These are phyloP conservation scores for Varecia variegata DNA, from an alignment of 2,797 vertebrate species.

Conservation along the genomic window DNA sequence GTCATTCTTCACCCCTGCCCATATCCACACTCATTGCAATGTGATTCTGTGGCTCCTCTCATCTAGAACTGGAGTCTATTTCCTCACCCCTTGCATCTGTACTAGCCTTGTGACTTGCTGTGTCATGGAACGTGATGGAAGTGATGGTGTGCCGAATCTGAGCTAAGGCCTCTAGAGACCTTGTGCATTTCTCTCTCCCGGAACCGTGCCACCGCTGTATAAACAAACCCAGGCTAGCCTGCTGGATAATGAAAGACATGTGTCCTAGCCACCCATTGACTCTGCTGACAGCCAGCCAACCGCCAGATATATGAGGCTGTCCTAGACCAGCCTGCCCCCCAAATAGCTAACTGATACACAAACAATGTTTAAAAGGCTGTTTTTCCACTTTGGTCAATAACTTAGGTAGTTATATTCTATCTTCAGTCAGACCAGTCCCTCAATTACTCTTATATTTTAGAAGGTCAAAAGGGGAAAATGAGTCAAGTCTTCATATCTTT, in stretches of 20 bases:
- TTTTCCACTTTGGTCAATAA: neutral
- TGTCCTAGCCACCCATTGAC: neutral
- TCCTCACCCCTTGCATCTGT: neutral
- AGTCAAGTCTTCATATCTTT: conserved; percentile 26
- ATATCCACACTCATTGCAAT: neutral
- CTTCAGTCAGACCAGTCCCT: neutral
- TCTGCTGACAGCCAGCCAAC: conserved; percentile 30
- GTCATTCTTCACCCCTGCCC: neutral
- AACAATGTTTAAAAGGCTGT: neutral
- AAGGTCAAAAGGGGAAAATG: neutral
- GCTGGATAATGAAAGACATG: conserved; percentile 37
- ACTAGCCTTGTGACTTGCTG: neutral
- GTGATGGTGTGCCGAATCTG: neutral
- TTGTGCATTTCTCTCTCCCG: conserved; percentile 1
- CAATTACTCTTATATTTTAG: neutral
- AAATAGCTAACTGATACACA: neutral
- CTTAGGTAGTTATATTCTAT: neutral
- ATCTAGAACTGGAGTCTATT: neutral
- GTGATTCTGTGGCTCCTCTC: neutral
- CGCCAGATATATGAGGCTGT: neutral
- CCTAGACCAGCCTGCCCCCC: neutral
- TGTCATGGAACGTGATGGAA: neutral
- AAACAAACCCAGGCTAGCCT: conserved; percentile 22
- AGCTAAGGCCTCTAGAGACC: neutral
- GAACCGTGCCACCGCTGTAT: neutral